Percentiles rank a stretch among this genome's conserved stretches.
Evolutionary conservation across 2,888 invertebrate genomes (phyloP).

Genomic region (Coelopa pilipes): DNA sequence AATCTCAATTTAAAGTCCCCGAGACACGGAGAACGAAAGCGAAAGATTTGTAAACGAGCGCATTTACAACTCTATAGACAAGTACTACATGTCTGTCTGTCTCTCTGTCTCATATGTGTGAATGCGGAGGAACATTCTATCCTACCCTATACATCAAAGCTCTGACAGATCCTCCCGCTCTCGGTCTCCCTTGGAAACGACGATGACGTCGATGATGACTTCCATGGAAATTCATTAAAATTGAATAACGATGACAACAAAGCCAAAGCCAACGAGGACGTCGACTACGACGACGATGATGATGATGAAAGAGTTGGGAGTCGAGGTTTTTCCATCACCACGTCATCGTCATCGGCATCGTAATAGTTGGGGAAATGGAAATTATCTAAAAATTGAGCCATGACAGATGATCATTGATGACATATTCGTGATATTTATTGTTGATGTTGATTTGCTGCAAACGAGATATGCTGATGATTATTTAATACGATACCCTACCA

Average conservation of each 20-base stretch:
- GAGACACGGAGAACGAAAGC: background rate
- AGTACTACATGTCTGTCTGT: too few species aligned
- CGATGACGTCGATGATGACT: background rate
- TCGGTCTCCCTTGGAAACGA: background rate
- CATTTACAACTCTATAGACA: too few species aligned
- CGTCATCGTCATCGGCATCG: background rate
- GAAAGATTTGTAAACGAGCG: background rate
- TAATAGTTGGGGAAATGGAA: background rate
- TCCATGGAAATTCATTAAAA: background rate
- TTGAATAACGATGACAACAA: conserved; percentile 1
- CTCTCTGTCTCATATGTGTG: too few species aligned
- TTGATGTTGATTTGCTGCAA: background rate
- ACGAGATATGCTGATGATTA: background rate
- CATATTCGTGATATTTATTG: conserved; percentile 16
- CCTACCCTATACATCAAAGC: background rate
- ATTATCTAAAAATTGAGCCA: conserved; percentile 13
- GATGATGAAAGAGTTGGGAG: background rate
- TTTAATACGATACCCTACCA: background rate
- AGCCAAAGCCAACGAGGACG: background rate
- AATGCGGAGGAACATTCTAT: background rate
- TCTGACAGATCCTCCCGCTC: background rate
- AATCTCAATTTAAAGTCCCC: conserved; percentile 9
- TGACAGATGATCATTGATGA: conserved; percentile 30
- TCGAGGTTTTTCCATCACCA: too few species aligned
- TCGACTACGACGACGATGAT: too few species aligned